Evolutionary conservation across 1,140 invertebrate species (phyloP).

Genomic region (Drosophila equinoxialis): DNA sequence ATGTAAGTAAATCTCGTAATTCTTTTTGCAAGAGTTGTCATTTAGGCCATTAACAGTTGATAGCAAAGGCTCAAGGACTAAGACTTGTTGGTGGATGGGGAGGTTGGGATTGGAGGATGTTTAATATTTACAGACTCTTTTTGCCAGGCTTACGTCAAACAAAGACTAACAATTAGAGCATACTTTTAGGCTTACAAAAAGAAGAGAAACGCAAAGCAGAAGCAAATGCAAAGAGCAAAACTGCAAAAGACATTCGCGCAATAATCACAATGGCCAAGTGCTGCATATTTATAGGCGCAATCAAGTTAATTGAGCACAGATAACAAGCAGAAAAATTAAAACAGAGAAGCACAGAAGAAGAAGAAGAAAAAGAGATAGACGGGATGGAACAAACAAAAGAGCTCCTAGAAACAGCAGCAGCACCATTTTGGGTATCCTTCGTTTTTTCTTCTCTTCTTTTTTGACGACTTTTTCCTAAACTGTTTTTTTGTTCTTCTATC

Average conservation of each 20-base stretch:
- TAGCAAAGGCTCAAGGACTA: slow-evolving; percentile 7
- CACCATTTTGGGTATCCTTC: neutral
- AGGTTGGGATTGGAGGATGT: neutral
- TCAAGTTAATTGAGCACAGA: slow-evolving; percentile 76
- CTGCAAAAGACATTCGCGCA: slow-evolving; percentile 52
- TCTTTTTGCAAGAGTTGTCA: slow-evolving; percentile 5
- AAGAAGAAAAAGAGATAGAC: slow-evolving; percentile 7
- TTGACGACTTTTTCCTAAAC: neutral
- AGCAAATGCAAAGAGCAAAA: slow-evolving; percentile 11
- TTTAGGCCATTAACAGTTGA: slow-evolving; percentile 12
- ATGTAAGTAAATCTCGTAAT: neutral
- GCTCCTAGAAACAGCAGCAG: neutral
- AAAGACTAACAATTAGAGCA: slow-evolving; percentile 74
- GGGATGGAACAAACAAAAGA: slow-evolving; percentile 4
- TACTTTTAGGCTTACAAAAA: slow-evolving; percentile 51
- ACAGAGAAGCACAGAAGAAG: slow-evolving; percentile 28
- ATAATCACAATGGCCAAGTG: slow-evolving; percentile 73
- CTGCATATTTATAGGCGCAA: slow-evolving; percentile 82
- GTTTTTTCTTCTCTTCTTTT: slow-evolving; percentile 4
- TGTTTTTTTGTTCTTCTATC: neutral
- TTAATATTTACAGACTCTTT: slow-evolving; percentile 13
- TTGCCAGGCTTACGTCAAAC: slow-evolving; percentile 29
- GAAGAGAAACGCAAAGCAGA: slow-evolving; percentile 27
- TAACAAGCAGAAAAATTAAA: slow-evolving; percentile 7
- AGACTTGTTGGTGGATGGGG: neutral